Base-by-base conservation (phyloP, 1,140 invertebrate genomes). In the Pogonomyrmex californicus region DNA sequence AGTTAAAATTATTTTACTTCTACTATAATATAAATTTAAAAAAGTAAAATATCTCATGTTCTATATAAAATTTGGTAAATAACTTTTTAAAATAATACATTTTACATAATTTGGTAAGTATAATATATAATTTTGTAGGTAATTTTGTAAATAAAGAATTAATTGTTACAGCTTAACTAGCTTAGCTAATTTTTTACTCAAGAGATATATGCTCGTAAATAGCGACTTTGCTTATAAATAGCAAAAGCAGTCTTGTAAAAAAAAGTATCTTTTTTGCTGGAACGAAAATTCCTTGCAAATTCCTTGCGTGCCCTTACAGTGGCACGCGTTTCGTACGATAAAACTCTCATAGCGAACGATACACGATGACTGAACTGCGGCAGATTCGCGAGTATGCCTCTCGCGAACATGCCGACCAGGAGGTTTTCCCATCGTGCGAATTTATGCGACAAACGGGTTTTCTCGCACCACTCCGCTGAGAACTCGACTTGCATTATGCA, bases 201-300 rank as follows among this genome's bases (percentile, higher is more conserved):
- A 79, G 49, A 68, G 47, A n/a, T n/a, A 47, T 2, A 44, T 41
- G 12, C 47, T 30, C 30, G 49, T 47, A 70, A 81, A 23, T 6
- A 56, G 36, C 44, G n/a, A 0, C 30, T 70, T 6, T 63, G 17
- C 47, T 68, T 68, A 41, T 68, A 49, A 68, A 68, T 47, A 49
- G 12, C 41, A 17, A 68, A 49, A 30, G n/a, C 33, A 68, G 41
- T 3, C n/a, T 41, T 4, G 44, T 47, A 47, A 30, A 49, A 54
- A 79, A 33, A 81, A 70, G n/a, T 14, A 49, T 33, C 9, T 23
- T 12, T 70, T 70, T 68, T 49, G 9, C 9, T 12, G 23, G 9
- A 81, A 70, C 38, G 23, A 23, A 23, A 88, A 89, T 78, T 86
- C 38, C 87, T 88, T 60, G 66, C 81, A 66, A 79, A 85, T 68